Percentiles rank a stretch among this genome's conserved stretches.
Conservation (phyloP, 2,113 vertebrate genomes). For the Rhea pennata region DNA sequence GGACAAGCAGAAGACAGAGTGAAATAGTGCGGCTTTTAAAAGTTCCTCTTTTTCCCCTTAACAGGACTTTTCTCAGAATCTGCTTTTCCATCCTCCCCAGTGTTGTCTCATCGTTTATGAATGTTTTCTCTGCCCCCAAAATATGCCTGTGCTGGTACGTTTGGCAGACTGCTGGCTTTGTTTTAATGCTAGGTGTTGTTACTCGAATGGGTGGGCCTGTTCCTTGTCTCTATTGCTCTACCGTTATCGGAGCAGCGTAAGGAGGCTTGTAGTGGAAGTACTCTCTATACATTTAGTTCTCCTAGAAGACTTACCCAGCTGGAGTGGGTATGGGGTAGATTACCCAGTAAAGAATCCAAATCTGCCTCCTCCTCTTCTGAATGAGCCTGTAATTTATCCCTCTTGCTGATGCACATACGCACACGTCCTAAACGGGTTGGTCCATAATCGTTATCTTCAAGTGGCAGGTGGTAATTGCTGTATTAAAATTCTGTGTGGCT, state of each 20-base stretch:
- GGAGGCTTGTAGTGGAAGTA: not conserved
- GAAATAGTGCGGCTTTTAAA: not conserved
- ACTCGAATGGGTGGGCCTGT: too few relatives aligned
- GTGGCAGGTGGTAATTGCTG: slow-evolving; percentile 42
- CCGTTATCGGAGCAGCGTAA: not conserved
- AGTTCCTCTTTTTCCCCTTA: not conserved
- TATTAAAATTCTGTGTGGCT: slow-evolving; percentile 51
- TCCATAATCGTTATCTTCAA: slow-evolving; percentile 42
- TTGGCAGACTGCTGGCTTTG: not conserved
- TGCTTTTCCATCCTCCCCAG: not conserved
- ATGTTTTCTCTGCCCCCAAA: not conserved
- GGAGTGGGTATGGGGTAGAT: not conserved
- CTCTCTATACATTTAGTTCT: not conserved
- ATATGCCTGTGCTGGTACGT: not conserved
- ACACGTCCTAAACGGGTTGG: not conserved
- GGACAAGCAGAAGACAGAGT: not conserved
- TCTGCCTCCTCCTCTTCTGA: not conserved
- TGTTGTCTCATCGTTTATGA: not conserved
- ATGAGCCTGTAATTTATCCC: not conserved
- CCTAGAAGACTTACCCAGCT: not conserved
- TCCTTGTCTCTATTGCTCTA: not conserved
- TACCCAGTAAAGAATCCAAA: not conserved
- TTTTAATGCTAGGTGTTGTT: not conserved
- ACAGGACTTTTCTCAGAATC: not conserved
- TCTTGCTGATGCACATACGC: not conserved